Percentiles rank a stretch among this genome's conserved stretches.
phyloP scores from a whole-genome alignment of 2,888 invertebrate genomes.

The Lycophotia porphyrea region DNA sequence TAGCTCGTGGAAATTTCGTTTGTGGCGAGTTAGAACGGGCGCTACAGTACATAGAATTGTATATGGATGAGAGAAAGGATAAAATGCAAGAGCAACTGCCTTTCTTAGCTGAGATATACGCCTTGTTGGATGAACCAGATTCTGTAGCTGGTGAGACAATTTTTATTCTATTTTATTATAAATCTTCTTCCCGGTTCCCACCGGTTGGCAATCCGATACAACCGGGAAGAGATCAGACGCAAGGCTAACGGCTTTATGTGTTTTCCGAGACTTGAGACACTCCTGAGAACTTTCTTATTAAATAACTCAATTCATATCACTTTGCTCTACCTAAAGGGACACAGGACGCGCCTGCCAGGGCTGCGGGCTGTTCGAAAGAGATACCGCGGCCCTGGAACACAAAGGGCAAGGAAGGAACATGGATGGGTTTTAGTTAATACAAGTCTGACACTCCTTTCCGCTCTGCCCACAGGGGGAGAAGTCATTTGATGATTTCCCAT shows the following conservation, averaged over 20 bases:
- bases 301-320: not conserved
- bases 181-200: not conserved
- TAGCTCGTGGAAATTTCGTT: constrained; percentile 93
- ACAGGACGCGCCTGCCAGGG: no score
- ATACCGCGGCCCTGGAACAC: no score
- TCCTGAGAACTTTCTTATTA: not conserved
- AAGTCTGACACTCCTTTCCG: no score
- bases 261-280: not conserved
- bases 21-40: constrained; percentile 94
- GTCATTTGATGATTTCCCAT: no score
- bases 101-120: constrained; percentile 94
- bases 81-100: constrained; percentile 91
- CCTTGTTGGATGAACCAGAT: constrained; percentile 96
- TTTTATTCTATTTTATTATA: not conserved
- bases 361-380: no score
- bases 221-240: not conserved
- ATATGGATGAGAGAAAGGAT: constrained; percentile 91
- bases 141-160: constrained; percentile 93
- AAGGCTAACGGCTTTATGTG: not conserved
- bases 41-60: constrained; percentile 93
- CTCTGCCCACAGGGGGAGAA: no score
- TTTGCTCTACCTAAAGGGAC: no score
- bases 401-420: no score
- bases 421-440: no score
- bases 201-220: not conserved